Conservation (phyloP, 2,888 invertebrate genomes). For the Orthonevra nobilis region DNA sequence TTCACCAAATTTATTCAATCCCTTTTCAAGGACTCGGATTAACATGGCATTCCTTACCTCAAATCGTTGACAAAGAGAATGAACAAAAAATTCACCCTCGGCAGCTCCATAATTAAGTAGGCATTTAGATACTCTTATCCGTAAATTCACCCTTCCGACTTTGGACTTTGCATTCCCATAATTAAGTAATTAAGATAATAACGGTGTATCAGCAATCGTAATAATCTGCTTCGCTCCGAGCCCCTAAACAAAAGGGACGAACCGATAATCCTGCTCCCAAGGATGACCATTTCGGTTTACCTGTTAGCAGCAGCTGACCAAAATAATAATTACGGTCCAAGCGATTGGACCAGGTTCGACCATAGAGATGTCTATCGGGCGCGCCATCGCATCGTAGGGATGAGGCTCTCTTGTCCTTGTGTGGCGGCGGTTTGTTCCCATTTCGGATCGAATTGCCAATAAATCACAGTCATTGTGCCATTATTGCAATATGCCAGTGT, state of each 20-base stretch:
- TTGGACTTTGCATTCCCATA: slow-evolving; percentile 14
- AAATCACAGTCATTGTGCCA: slow-evolving; percentile 60
- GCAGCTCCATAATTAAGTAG: slow-evolving; percentile 30
- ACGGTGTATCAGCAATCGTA: slow-evolving; percentile 35
- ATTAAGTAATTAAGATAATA: slow-evolving; percentile 65
- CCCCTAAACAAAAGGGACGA: slow-evolving; percentile 17
- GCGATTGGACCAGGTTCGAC: slow-evolving; percentile 13
- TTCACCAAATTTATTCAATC: too few relatives aligned
- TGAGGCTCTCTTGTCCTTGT: too few relatives aligned
- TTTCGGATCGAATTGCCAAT: slow-evolving; percentile 22
- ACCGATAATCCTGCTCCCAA: slow-evolving; percentile 43
- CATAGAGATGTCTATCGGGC: not conserved
- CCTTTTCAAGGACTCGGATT: too few relatives aligned
- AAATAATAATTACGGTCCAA: slow-evolving; percentile 38
- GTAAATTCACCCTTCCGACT: slow-evolving; percentile 22
- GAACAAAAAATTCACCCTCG: too few relatives aligned
- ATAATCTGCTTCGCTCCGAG: slow-evolving; percentile 11
- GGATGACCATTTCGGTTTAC: slow-evolving; percentile 42
- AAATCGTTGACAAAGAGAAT: too few relatives aligned
- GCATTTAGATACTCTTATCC: slow-evolving; percentile 30
- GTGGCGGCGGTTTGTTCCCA: slow-evolving; percentile 13
- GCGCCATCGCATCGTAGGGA: not conserved
- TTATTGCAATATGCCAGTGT: slow-evolving; percentile 63
- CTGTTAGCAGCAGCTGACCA: slow-evolving; percentile 51
- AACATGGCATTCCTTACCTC: too few relatives aligned